These are phyloP conservation scores for Thermophis baileyi DNA, from an alignment of 2,113 vertebrate genomes.

Conservation along the genomic window DNA sequence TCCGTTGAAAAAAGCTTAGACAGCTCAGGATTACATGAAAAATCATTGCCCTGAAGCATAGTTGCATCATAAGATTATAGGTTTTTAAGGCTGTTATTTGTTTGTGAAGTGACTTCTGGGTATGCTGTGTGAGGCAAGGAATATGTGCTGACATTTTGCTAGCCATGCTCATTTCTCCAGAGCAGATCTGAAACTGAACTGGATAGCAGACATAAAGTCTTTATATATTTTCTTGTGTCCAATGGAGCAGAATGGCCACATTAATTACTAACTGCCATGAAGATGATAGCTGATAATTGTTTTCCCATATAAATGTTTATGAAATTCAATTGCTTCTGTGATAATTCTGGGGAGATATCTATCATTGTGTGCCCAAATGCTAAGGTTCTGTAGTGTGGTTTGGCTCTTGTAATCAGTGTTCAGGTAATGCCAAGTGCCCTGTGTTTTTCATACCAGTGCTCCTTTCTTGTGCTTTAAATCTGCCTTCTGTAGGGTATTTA, in stretches of 20 bases:
- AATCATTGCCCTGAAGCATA: slow-evolving; percentile 19
- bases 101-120: background rate
- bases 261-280: background rate
- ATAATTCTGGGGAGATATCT: background rate
- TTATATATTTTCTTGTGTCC: background rate
- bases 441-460: background rate
- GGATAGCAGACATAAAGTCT: background rate
- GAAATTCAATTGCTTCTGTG: background rate
- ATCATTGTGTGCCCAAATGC: background rate
- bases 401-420: background rate
- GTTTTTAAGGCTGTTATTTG: background rate
- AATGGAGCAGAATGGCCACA: background rate
- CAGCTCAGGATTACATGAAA: slow-evolving; percentile 23
- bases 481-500: background rate
- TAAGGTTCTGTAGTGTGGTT: background rate
- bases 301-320: background rate
- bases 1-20: slow-evolving; percentile 47
- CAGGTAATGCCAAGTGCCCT: background rate
- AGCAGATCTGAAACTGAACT: background rate
- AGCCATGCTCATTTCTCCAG: background rate
- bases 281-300: background rate
- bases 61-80: background rate
- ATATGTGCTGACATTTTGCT: background rate
- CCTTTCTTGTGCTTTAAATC: background rate
- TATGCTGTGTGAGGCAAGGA: background rate